A percentile compares a stretch with the other conserved stretches of the same genome.
phyloP scores from a whole-genome alignment of 2,797 vertebrate species.

The Epinephelus coioides region DNA sequence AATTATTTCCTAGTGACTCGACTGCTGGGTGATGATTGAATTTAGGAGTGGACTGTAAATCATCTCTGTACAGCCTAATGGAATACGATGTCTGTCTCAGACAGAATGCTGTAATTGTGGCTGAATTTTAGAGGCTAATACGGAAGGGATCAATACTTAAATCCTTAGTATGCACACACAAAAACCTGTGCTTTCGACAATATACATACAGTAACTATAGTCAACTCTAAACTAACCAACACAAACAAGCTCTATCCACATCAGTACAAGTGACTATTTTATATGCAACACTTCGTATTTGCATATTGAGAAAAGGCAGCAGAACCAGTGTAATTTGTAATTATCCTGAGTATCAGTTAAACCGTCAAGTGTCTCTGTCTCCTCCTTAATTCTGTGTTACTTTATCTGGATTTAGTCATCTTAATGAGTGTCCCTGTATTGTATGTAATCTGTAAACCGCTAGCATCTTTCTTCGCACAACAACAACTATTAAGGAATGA shows the following conservation, averaged over 20 bases:
- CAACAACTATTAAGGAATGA: conserved; percentile 42
- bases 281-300: conserved; percentile 13
- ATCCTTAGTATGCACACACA: conserved; percentile 11
- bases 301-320: conserved; percentile 25
- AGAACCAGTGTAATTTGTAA: conserved; percentile 9
- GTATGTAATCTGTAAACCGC: conserved; percentile 25
- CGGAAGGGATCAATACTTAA: background rate
- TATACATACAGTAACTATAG: background rate
- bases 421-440: conserved; percentile 19
- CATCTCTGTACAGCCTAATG: background rate
- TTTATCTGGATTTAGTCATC: conserved; percentile 25
- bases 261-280: conserved; percentile 10
- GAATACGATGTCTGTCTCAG: background rate
- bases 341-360: conserved; percentile 29
- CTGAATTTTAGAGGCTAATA: background rate
- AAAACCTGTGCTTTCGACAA: background rate
- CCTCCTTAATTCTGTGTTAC: conserved; percentile 1
- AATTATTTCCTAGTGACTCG: too few species aligned
- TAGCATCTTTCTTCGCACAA: conserved; percentile 24
- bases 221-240: conserved; percentile 12
- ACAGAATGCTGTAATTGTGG: background rate
- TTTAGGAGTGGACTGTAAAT: background rate
- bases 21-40: background rate
- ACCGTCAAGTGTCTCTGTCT: conserved; percentile 13
- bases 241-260: background rate